Conservation (phyloP, 2,797 vertebrate genomes). For the Pagetopsis macropterus region DNA sequence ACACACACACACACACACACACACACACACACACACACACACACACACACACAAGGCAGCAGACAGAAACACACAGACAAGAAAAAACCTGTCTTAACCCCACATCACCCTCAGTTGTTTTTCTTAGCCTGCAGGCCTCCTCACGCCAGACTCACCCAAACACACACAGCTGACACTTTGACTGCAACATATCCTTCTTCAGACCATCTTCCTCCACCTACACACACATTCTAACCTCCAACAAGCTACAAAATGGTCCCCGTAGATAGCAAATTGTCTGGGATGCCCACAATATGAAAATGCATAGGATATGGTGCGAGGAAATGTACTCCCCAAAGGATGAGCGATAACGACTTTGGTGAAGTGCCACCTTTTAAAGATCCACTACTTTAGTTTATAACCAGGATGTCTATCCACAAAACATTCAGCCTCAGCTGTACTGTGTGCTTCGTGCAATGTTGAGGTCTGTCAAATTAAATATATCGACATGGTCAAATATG, state of each 20-base stretch:
- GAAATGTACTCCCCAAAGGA: neutral
- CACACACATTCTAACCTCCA: slow-evolving; percentile 17
- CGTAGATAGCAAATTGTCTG: neutral
- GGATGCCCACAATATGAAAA: neutral
- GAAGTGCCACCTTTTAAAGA: neutral
- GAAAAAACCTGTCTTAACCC: slow-evolving; percentile 25
- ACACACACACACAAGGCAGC: neutral
- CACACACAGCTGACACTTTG: slow-evolving; percentile 12
- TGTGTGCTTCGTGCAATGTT: too few species aligned
- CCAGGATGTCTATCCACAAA: neutral
- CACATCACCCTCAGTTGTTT: slow-evolving; percentile 36
- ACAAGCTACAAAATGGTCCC: slow-evolving; percentile 15
- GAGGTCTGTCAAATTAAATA: too few species aligned
- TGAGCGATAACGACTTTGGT: neutral
- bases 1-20: slow-evolving; percentile 14
- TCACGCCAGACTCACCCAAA: slow-evolving; percentile 33
- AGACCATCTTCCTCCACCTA: slow-evolving; percentile 15
- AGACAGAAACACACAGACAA: slow-evolving; percentile 19
- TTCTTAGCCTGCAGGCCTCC: slow-evolving; percentile 39
- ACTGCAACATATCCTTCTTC: slow-evolving; percentile 1
- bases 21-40: slow-evolving; percentile 13
- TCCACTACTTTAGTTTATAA: neutral
- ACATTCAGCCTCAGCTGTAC: neutral
- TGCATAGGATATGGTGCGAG: neutral
- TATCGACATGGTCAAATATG: too few species aligned